phyloP scores from a whole-genome alignment of 2,888 invertebrate genomes.

The Aphodius granarius region DNA sequence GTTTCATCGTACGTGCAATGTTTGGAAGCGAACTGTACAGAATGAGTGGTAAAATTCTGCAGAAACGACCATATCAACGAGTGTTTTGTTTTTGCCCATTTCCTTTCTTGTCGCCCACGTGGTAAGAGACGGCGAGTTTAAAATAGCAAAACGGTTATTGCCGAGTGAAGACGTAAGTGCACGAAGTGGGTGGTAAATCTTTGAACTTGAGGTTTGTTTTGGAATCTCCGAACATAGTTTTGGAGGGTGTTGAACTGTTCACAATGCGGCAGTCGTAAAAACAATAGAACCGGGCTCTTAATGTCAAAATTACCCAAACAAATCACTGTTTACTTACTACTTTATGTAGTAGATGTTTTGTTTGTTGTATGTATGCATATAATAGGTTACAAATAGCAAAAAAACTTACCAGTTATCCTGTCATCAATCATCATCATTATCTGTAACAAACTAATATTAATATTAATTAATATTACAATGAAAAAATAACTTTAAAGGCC shows the following conservation, averaged over 20 bases:
- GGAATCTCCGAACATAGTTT: neutral
- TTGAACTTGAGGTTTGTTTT: neutral
- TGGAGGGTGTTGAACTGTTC: neutral
- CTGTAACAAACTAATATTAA: too few species aligned
- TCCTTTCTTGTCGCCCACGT: neutral
- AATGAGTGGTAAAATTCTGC: neutral
- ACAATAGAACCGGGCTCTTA: neutral
- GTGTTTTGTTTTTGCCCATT: neutral
- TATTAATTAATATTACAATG: too few species aligned
- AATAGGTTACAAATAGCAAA: too few species aligned
- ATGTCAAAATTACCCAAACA: too few species aligned
- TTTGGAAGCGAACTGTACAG: neutral
- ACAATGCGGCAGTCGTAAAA: neutral
- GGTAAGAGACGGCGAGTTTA: neutral
- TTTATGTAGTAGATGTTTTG: too few species aligned
- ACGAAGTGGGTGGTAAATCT: neutral
- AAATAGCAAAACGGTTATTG: neutral
- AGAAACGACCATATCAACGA: neutral
- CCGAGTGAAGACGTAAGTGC: neutral
- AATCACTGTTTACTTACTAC: too few species aligned
- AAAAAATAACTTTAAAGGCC: too few species aligned
- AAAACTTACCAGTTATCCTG: too few species aligned
- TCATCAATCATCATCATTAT: too few species aligned
- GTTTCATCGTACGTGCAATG: conserved; percentile 1
- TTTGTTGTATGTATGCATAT: too few species aligned